A percentile compares a stretch with the other conserved stretches of the same genome.
These are phyloP conservation scores for Gobio gobio DNA, from an alignment of 2,113 vertebrate species.

Conservation along the genomic window DNA sequence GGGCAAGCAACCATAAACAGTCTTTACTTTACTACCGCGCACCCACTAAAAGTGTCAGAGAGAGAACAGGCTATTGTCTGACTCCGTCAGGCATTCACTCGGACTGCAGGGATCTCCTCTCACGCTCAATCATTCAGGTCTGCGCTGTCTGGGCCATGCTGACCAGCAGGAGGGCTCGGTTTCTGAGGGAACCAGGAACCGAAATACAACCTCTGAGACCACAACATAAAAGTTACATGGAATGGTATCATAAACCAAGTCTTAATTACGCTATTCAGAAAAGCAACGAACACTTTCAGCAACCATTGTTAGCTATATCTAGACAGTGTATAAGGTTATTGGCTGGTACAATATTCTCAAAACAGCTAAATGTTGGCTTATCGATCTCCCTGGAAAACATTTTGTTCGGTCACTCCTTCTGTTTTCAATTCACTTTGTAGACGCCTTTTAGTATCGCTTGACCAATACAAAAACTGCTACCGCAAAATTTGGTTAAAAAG, in stretches of 20 bases:
- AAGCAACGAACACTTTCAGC: not conserved
- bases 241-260: conserved; percentile 3
- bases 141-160: conserved; percentile 43
- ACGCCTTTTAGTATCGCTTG: not conserved
- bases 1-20: conserved; percentile 80
- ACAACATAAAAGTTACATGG: conserved; percentile 2
- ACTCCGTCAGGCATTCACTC: conserved; percentile 61
- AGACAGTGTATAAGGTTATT: not conserved
- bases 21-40: conserved; percentile 78
- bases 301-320: not conserved
- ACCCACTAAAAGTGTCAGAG: conserved; percentile 78
- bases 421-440: not conserved
- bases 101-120: conserved; percentile 57
- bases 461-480: not conserved
- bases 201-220: conserved; percentile 38
- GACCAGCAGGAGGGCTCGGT: conserved; percentile 54
- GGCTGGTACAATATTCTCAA: not conserved
- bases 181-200: conserved; percentile 54
- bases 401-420: not conserved
- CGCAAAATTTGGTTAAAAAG: conserved; percentile 18
- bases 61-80: conserved; percentile 66
- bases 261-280: conserved; percentile 4
- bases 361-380: not conserved
- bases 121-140: conserved; percentile 24
- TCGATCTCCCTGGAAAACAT: not conserved